phyloP scores from a whole-genome alignment of 30 jellyfish, hydroid and myxozoan genomes.

The Catostylus mosaicus region DNA sequence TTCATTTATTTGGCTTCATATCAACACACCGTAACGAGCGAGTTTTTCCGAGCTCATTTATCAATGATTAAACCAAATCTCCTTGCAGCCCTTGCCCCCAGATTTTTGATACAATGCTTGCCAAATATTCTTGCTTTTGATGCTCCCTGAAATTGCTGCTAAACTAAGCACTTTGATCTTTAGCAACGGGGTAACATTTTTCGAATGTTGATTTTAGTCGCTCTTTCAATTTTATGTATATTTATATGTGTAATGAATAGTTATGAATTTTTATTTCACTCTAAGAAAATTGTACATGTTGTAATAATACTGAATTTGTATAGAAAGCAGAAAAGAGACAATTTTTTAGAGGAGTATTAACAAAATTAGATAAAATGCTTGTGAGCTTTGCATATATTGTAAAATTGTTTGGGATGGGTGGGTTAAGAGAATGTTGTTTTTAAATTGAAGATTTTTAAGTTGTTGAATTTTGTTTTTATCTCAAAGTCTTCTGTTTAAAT shows the following conservation, averaged over 20 bases:
- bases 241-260: constrained; percentile 46
- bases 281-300: constrained; percentile 50
- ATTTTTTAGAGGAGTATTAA: constrained; percentile 26
- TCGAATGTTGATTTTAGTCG: not conserved
- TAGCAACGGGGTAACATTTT: too few species aligned
- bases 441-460: constrained; percentile 18
- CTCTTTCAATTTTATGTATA: constrained; percentile 36
- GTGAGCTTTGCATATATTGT: constrained; percentile 53
- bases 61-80: too few species aligned
- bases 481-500: too few species aligned
- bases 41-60: too few species aligned
- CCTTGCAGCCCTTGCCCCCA: too few species aligned
- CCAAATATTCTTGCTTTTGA: too few species aligned
- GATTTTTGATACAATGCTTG: too few species aligned
- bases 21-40: too few species aligned
- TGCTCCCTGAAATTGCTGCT: too few species aligned
- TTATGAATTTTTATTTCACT: constrained; percentile 46
- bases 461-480: not conserved
- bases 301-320: constrained; percentile 59
- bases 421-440: constrained; percentile 23
- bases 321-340: constrained; percentile 14
- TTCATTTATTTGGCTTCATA: too few species aligned
- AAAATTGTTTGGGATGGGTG: constrained; percentile 45
- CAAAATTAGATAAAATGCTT: not conserved
- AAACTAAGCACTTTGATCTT: too few species aligned